Evolutionary conservation across 2,888 invertebrate genomes (phyloP).

Genomic region (Sinohyriopsis cumingii): DNA sequence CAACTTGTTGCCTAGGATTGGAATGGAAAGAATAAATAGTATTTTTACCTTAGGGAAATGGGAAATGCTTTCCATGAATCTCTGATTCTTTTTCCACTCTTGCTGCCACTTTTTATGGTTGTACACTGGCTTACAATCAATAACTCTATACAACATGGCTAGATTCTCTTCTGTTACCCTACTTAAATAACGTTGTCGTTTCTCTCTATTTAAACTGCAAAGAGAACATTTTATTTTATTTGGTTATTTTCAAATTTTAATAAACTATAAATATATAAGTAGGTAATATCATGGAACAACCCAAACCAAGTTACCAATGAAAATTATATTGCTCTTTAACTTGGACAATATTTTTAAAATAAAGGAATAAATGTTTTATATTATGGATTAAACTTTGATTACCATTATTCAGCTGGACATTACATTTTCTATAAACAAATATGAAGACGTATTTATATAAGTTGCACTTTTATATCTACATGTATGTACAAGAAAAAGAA

Average conservation of each 20-base stretch:
- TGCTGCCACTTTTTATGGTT: slow-evolving; percentile 62
- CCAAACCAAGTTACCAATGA: neutral
- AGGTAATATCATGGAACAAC: neutral
- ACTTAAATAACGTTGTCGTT: slow-evolving; percentile 69
- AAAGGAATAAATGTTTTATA: too few relatives aligned
- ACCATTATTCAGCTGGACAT: too few relatives aligned
- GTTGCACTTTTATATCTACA: too few relatives aligned
- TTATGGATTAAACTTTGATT: too few relatives aligned
- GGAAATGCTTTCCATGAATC: slow-evolving; percentile 70
- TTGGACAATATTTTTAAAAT: neutral
- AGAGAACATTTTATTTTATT: neutral
- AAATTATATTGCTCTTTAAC: neutral
- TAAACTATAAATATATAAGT: neutral
- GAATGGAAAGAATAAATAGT: too few relatives aligned
- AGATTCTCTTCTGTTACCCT: slow-evolving; percentile 71
- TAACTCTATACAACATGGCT: slow-evolving; percentile 68
- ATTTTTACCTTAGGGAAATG: slow-evolving; percentile 55
- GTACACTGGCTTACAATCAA: slow-evolving; percentile 66
- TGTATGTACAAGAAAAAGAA: too few relatives aligned
- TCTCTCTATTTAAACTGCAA: slow-evolving; percentile 70
- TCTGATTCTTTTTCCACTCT: slow-evolving; percentile 70
- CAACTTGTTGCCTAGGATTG: too few relatives aligned
- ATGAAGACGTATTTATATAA: too few relatives aligned
- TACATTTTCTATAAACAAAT: too few relatives aligned
- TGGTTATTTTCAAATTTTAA: neutral